Evolutionary conservation across 2,113 vertebrate species (phyloP).

Genomic region (Australoheros scitulus): DNA sequence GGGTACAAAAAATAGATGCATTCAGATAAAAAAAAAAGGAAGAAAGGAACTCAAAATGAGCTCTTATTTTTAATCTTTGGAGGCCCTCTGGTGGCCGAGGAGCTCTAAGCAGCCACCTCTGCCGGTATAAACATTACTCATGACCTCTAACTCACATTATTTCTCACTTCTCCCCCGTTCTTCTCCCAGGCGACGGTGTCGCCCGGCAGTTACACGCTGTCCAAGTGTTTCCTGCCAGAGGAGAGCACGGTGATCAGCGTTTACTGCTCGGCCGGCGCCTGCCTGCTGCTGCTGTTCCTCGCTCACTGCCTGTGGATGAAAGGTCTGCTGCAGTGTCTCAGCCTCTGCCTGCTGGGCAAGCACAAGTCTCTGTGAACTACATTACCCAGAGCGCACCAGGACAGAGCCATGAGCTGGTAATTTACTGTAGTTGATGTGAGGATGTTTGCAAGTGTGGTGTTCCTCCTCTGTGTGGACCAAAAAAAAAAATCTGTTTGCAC

Average conservation of each 20-base stretch:
- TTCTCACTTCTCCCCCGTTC: background rate
- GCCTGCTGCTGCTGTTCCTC: conserved; percentile 78
- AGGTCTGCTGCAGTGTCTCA: conserved; percentile 80
- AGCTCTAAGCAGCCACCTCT: background rate
- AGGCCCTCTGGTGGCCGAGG: conserved; percentile 23
- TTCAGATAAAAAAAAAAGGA: background rate
- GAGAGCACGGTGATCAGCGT: conserved; percentile 86
- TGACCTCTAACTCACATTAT: background rate
- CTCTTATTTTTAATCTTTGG: background rate
- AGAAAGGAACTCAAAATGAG: background rate
- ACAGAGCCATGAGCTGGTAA: conserved; percentile 6
- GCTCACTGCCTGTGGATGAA: conserved; percentile 78
- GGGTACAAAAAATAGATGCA: background rate
- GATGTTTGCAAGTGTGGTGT: conserved; percentile 55
- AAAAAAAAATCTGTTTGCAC: conserved; percentile 5
- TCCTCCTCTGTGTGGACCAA: background rate
- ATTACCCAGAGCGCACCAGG: conserved; percentile 44
- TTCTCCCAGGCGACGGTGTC: conserved; percentile 85
- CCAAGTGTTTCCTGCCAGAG: conserved; percentile 89
- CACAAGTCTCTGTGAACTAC: conserved; percentile 82
- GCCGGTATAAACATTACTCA: background rate
- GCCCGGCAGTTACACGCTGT: conserved; percentile 79
- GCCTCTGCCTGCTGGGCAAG: conserved; percentile 84
- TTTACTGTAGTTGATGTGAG: conserved; percentile 54
- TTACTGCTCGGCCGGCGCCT: conserved; percentile 81